Conservation (phyloP, 2,797 vertebrate genomes). For the Sandelia bainsii region DNA sequence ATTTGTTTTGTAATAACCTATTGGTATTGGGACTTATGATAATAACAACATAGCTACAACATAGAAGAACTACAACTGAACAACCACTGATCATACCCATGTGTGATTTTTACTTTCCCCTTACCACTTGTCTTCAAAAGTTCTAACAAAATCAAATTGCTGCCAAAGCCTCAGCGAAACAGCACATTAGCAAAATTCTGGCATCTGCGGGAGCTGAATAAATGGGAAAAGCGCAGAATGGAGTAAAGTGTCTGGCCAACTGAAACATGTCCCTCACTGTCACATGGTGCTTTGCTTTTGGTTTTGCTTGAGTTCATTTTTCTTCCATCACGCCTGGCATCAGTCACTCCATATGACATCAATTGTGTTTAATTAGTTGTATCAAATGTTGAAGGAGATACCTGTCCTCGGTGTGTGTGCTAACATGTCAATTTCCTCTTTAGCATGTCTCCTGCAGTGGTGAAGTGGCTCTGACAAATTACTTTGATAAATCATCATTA, state of each 20-base stretch:
- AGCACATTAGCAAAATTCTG: conserved; percentile 12
- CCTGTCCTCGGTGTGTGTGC: conserved; percentile 65
- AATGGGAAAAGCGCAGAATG: conserved; percentile 25
- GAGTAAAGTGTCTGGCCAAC: conserved; percentile 29
- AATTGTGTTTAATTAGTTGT: conserved; percentile 77
- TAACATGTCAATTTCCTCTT: conserved; percentile 74
- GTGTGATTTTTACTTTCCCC: background rate
- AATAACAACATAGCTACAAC: background rate
- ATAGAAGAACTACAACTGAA: background rate
- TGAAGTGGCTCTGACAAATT: conserved; percentile 74
- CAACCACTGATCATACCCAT: background rate
- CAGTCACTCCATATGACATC: conserved; percentile 69
- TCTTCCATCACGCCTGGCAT: conserved; percentile 65
- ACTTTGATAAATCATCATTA: conserved; percentile 78
- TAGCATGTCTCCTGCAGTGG: conserved; percentile 67
- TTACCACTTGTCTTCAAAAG: conserved; percentile 10
- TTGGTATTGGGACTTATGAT: background rate
- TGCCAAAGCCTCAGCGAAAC: background rate
- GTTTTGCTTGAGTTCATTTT: conserved; percentile 70
- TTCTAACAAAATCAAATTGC: conserved; percentile 22
- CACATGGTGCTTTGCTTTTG: conserved; percentile 54
- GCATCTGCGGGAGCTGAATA: conserved; percentile 47
- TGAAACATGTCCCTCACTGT: conserved; percentile 47
- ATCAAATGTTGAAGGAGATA: conserved; percentile 71
- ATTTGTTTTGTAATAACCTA: too few species aligned